phyloP scores from a whole-genome alignment of 2,888 invertebrate species.

The Rhagonycha lutea region DNA sequence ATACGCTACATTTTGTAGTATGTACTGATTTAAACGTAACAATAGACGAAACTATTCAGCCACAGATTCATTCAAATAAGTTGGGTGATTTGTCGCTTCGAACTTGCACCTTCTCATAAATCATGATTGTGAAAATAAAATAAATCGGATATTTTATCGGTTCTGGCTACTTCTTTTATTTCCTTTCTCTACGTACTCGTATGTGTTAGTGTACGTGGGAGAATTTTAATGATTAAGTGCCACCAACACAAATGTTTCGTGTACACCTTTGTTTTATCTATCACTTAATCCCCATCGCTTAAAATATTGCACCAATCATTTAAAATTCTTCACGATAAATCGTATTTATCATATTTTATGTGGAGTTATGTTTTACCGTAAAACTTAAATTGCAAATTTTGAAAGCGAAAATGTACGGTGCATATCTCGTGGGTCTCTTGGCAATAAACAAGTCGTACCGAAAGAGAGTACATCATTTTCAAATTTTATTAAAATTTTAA shows the following conservation, averaged over 20 bases:
- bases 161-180: not conserved
- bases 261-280: not conserved
- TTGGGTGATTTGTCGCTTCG: conserved; percentile 32
- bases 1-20: not conserved
- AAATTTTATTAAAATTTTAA: not conserved
- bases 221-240: not conserved
- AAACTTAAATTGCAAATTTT: not conserved
- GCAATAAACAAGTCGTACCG: not conserved
- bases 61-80: conserved; percentile 31
- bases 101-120: conserved; percentile 12
- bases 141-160: not conserved
- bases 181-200: not conserved
- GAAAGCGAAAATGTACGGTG: not conserved
- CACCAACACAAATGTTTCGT: not conserved
- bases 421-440: not conserved
- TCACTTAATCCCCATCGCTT: not conserved
- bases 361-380: not conserved
- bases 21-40: conserved; percentile 25
- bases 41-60: conserved; percentile 32
- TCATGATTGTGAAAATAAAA: not conserved
- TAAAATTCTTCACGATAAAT: not conserved
- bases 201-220: not conserved
- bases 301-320: not conserved
- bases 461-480: not conserved
- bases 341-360: not conserved